Base-by-base conservation (phyloP, 2,113 vertebrate genomes). In the Dipodomys spectabilis region DNA sequence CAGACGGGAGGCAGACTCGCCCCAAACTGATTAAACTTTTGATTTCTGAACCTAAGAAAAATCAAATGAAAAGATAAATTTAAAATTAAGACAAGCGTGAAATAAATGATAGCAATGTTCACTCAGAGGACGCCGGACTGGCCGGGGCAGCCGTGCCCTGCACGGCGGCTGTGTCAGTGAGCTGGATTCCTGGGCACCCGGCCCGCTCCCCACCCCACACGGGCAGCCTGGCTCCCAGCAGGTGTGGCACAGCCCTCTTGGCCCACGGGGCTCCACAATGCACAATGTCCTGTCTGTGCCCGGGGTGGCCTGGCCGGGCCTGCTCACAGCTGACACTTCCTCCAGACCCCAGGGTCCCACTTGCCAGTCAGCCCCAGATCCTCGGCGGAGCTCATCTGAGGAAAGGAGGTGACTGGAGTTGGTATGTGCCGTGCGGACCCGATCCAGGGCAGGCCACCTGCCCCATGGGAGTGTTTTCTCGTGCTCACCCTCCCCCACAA, bases 81-180 rank as follows among this genome's bases (percentile, higher is more conserved):
- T 91, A 68, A 95, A 91, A 95, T 87, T 45, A 96, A 96, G 95
- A 96, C 97, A 96, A 95, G 95, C 94, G 0, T 95, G 94, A 95
- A 96, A 92, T 95, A 82, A 86, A 92, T 67, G 60, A 87, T 25
- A 67, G 93, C 1, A 19, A 79, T 39, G 64, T 25, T 94, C 78
- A 71, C 44, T 95, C 62, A 72, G 5, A 28, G 92, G 45, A 53
- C 53, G 53, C 53, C 53, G 15, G 53, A 2, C 15, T 30, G 68
- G 68, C 78, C 2, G 75, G 44, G 22, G 65, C 30, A 6, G 23
- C 7, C 0, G 35, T 39, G 71, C 78, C 71, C 65, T 28, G 45
- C n/a, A 23, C 39, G 60, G 27, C 6, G 62, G 35, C 44, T 71
- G 9, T 3, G 8, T 78, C 44, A 7, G 18, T 28, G 77, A 49